Evolutionary conservation across 2,888 invertebrate genomes (phyloP).

Genomic region (Tetramorium bicarinatum): DNA sequence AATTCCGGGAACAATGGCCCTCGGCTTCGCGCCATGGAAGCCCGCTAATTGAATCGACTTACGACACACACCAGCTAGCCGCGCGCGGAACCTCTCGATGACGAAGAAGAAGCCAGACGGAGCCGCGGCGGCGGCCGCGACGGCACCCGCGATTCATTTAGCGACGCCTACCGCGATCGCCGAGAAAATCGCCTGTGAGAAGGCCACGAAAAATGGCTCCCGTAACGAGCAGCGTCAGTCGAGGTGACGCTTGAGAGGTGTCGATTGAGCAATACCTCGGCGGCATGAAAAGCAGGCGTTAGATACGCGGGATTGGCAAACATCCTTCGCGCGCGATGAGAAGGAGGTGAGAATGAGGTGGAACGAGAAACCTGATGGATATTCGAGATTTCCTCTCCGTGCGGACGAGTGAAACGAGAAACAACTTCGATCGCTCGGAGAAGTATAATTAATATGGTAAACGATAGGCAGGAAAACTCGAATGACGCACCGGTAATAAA

Average conservation of each 20-base stretch:
- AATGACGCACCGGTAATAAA: background rate
- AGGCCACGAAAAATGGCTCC: constrained; percentile 37
- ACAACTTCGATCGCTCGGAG: background rate
- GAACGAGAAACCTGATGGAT: constrained; percentile 29
- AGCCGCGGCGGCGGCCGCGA: background rate
- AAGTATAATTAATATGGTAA: background rate
- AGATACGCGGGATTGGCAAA: constrained; percentile 33
- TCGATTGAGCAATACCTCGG: constrained; percentile 36
- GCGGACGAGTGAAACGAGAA: background rate
- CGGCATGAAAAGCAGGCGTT: constrained; percentile 9
- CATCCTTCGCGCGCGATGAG: constrained; percentile 25
- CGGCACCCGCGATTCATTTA: constrained; percentile 18
- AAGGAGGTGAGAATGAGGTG: background rate
- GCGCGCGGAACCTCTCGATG: constrained; percentile 53
- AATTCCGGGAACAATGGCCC: constrained; percentile 83
- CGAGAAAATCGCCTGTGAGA: constrained; percentile 38
- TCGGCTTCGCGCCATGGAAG: constrained; percentile 81
- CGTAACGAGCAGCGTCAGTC: background rate
- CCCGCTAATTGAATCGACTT: constrained; percentile 84
- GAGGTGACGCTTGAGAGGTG: constrained; percentile 22
- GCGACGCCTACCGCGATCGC: constrained; percentile 35
- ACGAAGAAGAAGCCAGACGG: constrained; percentile 63
- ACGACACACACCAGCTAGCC: constrained; percentile 75
- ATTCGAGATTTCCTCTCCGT: background rate
- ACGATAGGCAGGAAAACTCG: background rate